A percentile compares a stretch with the other conserved stretches of the same genome.
phyloP scores from a whole-genome alignment of 2,888 invertebrate genomes.

The Agriopis leucophaearia region DNA sequence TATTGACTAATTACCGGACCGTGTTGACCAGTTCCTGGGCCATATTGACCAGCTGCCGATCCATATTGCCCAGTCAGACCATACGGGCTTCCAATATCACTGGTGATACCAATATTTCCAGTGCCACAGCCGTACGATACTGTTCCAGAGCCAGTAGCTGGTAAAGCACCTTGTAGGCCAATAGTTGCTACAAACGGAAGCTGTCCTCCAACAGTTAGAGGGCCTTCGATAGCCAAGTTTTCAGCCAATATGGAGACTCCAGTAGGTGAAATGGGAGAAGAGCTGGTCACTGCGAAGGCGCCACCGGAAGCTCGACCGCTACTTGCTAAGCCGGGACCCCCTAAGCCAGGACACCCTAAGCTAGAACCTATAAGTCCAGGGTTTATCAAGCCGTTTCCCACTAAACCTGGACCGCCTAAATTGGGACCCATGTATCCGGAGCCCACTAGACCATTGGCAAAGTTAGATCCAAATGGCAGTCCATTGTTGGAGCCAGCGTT shows the following conservation, averaged over 20 bases:
- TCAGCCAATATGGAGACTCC: conserved; percentile 52
- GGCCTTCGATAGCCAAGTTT: conserved; percentile 51
- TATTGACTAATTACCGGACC: conserved; percentile 1
- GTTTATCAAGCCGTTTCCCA: not conserved
- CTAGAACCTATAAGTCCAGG: not conserved
- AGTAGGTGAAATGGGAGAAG: conserved; percentile 47
- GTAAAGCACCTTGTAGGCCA: conserved; percentile 46
- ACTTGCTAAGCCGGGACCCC: not conserved
- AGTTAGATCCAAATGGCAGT: conserved; percentile 4
- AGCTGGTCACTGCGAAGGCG: conserved; percentile 45
- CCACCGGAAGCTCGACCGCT: conserved; percentile 30
- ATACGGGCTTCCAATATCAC: conserved; percentile 24
- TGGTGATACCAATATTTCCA: conserved; percentile 43
- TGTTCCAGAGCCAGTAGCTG: conserved; percentile 42
- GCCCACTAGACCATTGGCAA: conserved; percentile 8
- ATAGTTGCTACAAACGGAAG: conserved; percentile 51
- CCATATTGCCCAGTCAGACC: conserved; percentile 23
- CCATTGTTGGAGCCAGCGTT: conserved; percentile 31
- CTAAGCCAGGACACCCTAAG: not conserved
- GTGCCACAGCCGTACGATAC: conserved; percentile 51
- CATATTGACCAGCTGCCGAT: conserved; percentile 1
- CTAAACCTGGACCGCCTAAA: not conserved
- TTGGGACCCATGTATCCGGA: not conserved
- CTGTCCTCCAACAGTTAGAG: conserved; percentile 47
- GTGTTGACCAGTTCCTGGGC: conserved; percentile 15